Evolutionary conservation across 2,888 invertebrate species (phyloP).

Genomic region (Plagiodera versicolora): DNA sequence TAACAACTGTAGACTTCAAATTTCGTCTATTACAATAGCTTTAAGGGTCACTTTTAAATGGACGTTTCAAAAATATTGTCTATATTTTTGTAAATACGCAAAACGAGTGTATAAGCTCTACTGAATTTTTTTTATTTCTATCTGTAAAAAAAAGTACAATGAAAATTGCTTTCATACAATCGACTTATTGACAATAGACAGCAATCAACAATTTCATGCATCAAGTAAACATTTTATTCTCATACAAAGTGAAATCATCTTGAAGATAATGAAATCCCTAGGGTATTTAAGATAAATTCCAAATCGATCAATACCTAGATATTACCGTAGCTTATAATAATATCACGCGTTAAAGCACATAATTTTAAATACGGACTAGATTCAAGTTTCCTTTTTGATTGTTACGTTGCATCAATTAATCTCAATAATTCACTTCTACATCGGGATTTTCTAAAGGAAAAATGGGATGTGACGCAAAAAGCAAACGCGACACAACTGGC

Average conservation of each 20-base stretch:
- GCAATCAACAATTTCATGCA: too few relatives aligned
- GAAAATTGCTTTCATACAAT: too few relatives aligned
- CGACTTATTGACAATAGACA: too few relatives aligned
- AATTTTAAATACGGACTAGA: neutral
- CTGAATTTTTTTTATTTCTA: slow-evolving; percentile 20
- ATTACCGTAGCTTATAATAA: neutral
- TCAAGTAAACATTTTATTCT: too few relatives aligned
- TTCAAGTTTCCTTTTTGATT: neutral
- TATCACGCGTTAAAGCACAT: neutral
- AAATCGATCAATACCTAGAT: neutral
- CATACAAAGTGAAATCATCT: neutral
- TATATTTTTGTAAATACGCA: slow-evolving; percentile 12
- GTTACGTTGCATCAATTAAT: neutral
- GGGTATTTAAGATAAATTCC: neutral
- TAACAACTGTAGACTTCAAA: slow-evolving; percentile 29
- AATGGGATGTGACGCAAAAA: neutral
- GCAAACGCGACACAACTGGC: neutral
- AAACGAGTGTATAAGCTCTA: slow-evolving; percentile 5
- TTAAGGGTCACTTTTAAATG: slow-evolving; percentile 19
- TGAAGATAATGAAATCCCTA: neutral
- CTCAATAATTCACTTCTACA: neutral
- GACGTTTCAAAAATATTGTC: slow-evolving; percentile 22
- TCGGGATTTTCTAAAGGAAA: neutral
- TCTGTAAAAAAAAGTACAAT: slow-evolving; percentile 24
- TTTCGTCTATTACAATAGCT: slow-evolving; percentile 15